Evolutionary conservation across 2,888 invertebrate species (phyloP), one percentile per base, ranked within the genome.

Genomic region (Minunthozetes semirufus): DNA sequence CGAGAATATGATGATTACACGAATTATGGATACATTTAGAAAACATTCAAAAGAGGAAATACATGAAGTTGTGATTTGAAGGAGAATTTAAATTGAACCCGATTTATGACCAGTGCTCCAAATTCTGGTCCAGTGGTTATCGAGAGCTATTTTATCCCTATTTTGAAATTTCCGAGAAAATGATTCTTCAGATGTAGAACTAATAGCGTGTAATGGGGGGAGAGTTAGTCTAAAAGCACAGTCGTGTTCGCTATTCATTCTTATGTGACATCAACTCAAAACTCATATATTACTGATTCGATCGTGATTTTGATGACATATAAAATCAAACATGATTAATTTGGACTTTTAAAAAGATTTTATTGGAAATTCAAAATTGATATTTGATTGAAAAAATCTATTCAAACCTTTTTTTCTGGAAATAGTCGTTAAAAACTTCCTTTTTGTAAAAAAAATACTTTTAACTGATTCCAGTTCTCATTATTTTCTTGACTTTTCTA

Each of bases 31-130:
- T 13, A 13, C 42, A 42, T 42, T 42, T 13, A 33, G 9, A 33
- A 33, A 6, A 6, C 33, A 33, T 33, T 33, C 33, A 6, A 33
- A 33, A 33, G 33, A 33, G n/a, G n/a, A n/a, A n/a, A n/a, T n/a
- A n/a, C n/a, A n/a, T n/a, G n/a, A n/a, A n/a, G 29, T 72, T 72
- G 6, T 48, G n/a, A 72, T 66, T 61, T n/a, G 56, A 48, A 42
- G 1, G 56, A 17, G 46, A 71, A 63, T 19, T 19, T 19, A 72
- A 42, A 11, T 33, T 19, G 9, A 72, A 22, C n/a, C 27, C 27
- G 11, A 71, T 71, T 71, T 15, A 19, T 61, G 29, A 13, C 2
- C 59, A 15, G 72, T 22, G 33, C 19, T 72, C 1, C 15, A 72
- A 19, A 33, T 66, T 42, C 33, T 42, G 22, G 50, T 59, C 42